Conservation (phyloP, 2,797 vertebrate species). For the Gambusia yucatana region DNA sequence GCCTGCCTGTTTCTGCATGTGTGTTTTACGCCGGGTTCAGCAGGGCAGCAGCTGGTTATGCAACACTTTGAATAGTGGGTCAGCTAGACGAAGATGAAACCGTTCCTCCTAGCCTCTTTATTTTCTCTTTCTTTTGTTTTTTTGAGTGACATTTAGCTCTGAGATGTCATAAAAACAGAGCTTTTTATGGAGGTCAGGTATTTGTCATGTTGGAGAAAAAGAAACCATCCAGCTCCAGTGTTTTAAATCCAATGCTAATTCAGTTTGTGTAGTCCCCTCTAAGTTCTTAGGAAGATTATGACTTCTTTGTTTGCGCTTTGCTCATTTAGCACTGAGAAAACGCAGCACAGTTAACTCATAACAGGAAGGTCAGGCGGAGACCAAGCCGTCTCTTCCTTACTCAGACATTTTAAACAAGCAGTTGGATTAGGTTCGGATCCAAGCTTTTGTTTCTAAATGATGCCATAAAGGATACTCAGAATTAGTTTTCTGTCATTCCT, state of each 20-base stretch:
- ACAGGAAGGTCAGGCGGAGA: conserved; percentile 1
- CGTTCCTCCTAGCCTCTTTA: not conserved
- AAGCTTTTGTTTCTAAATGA: not conserved
- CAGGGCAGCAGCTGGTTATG: conserved; percentile 68
- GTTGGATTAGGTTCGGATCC: not conserved
- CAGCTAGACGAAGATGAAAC: conserved; percentile 35
- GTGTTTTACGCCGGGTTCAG: conserved; percentile 55
- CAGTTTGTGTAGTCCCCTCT: conserved; percentile 10
- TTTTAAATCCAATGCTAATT: conserved; percentile 10
- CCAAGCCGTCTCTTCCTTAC: not conserved
- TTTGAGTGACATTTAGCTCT: not conserved
- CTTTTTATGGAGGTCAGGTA: not conserved
- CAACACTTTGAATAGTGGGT: conserved; percentile 66
- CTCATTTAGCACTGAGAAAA: conserved; percentile 8
- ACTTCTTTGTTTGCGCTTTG: not conserved
- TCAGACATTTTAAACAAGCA: not conserved
- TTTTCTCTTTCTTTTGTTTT: not conserved
- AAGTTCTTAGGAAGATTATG: conserved; percentile 13
- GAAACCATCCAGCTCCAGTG: not conserved
- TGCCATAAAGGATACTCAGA: not conserved
- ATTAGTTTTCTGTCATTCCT: not conserved
- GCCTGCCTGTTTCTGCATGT: conserved; percentile 38
- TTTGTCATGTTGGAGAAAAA: conserved; percentile 3
- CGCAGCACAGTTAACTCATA: not conserved
- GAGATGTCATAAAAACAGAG: not conserved